phyloP scores from a whole-genome alignment of 1,140 invertebrate genomes.

The Eueides isabella region DNA sequence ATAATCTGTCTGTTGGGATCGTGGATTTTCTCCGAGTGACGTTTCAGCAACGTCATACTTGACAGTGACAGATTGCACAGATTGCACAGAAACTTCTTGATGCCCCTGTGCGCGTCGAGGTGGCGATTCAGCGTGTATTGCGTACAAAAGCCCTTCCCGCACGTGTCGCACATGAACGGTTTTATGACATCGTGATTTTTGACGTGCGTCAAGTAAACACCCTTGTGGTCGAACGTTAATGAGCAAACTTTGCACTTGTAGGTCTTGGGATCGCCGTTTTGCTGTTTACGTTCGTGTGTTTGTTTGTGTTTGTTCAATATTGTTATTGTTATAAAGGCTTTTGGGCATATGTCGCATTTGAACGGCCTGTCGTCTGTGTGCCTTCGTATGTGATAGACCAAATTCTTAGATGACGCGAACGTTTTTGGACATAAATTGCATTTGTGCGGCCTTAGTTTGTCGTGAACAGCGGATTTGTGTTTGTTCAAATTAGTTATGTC shows the following conservation, averaged over 20 bases:
- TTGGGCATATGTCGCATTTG: constrained; percentile 13
- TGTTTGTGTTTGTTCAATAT: background rate
- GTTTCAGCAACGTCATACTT: background rate
- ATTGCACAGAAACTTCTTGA: constrained; percentile 9
- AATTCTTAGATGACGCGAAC: constrained; percentile 7
- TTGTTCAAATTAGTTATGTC: constrained; percentile 16
- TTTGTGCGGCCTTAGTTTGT: constrained; percentile 2
- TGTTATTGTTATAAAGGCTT: background rate
- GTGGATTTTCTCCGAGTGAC: constrained; percentile 5
- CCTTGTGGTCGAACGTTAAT: constrained; percentile 11
- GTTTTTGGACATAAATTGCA: constrained; percentile 25
- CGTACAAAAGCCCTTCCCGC: background rate
- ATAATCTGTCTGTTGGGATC: constrained; percentile 5
- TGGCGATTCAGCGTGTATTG: constrained; percentile 15
- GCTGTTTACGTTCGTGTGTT: background rate
- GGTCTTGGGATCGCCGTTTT: background rate
- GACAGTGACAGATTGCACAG: constrained; percentile 13
- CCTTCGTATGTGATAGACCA: background rate
- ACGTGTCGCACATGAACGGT: background rate
- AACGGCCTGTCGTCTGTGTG: constrained; percentile 15
- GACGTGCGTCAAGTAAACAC: constrained; percentile 15
- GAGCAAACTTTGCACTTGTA: constrained; percentile 23
- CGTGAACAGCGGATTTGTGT: constrained; percentile 19
- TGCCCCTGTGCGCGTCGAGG: background rate
- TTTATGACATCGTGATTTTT: background rate